Percentiles rank a stretch among this genome's conserved stretches.
Conservation (phyloP, 2,797 vertebrate species). For the Tarsius wallacei region DNA sequence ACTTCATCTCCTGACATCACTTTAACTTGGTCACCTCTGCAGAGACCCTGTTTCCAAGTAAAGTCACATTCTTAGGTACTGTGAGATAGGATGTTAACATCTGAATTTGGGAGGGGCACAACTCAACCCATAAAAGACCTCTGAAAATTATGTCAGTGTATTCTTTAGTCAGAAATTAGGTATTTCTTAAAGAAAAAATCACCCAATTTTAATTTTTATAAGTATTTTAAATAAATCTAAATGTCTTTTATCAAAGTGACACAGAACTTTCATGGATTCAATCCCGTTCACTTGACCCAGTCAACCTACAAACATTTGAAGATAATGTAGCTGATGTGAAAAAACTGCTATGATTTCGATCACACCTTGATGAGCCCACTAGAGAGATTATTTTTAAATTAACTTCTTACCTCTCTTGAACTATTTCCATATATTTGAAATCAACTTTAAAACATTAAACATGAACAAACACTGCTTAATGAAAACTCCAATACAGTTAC, state of each 20-base stretch:
- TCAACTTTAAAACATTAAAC: constrained; percentile 28
- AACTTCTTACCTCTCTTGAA: not conserved
- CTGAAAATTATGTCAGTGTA: not conserved
- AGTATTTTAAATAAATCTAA: constrained; percentile 3
- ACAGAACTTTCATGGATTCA: not conserved
- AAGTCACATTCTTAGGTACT: not conserved
- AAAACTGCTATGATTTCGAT: not conserved
- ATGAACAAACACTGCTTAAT: not conserved
- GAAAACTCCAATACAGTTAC: not conserved
- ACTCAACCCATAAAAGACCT: not conserved
- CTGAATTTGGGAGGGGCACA: not conserved
- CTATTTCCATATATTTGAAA: constrained; percentile 21
- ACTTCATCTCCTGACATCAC: not conserved
- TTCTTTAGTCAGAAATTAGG: not conserved
- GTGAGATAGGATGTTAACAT: not conserved
- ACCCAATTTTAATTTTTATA: not conserved
- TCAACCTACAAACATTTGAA: not conserved
- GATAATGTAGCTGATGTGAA: not conserved
- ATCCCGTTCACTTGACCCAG: not conserved
- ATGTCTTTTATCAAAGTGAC: not conserved
- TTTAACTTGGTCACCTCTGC: not conserved
- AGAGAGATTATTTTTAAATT: not conserved
- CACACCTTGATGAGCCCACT: not conserved
- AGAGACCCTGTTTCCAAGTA: not conserved
- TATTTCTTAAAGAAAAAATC: not conserved